These are phyloP conservation scores for Cladopsammia gracilis DNA, from an alignment of 64 coral and sea anemone species.

Conservation along the genomic window DNA sequence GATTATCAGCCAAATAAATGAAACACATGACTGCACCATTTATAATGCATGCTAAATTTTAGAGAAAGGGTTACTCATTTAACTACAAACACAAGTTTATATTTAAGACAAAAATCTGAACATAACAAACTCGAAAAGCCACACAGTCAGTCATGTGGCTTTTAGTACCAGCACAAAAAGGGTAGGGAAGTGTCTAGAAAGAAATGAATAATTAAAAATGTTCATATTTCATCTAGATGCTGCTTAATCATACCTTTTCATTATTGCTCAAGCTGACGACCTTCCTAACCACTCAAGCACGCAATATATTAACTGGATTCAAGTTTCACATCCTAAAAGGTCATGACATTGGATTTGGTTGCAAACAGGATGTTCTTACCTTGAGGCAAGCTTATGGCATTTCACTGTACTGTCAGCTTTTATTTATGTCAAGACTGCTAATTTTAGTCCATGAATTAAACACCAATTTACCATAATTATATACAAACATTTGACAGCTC, in stretches of 20 bases:
- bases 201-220: neutral
- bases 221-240: neutral
- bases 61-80: neutral
- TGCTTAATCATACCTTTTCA: neutral
- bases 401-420: neutral
- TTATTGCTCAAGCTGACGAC: neutral
- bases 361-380: slow-evolving; percentile 25
- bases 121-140: neutral
- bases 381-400: no score
- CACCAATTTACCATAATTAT: neutral
- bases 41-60: neutral
- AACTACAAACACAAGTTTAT: no score
- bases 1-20: no score
- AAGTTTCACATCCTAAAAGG: slow-evolving; percentile 59
- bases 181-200: neutral
- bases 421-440: neutral
- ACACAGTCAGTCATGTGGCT: neutral
- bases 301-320: slow-evolving; percentile 22
- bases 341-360: slow-evolving; percentile 6
- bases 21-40: no score
- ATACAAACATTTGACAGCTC: neutral
- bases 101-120: neutral
- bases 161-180: neutral
- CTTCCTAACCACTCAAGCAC: neutral
- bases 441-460: neutral